Evolutionary conservation across 2,113 vertebrate genomes (phyloP).

Genomic region (Rana temporaria): DNA sequence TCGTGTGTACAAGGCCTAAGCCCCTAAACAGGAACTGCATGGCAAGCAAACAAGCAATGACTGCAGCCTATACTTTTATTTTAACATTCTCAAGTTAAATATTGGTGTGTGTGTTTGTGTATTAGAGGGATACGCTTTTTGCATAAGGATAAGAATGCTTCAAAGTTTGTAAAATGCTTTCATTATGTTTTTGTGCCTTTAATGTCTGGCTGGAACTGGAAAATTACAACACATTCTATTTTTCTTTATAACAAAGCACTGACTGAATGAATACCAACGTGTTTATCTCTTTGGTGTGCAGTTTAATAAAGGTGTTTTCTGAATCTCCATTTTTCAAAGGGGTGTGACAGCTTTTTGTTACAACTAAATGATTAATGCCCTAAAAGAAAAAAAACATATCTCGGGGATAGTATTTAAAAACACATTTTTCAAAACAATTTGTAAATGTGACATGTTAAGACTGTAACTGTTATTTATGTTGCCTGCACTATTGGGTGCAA

Average conservation of each 20-base stretch:
- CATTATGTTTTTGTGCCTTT: too few relatives aligned
- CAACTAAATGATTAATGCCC: background rate
- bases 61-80: too few relatives aligned
- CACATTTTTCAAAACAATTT: background rate
- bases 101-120: too few relatives aligned
- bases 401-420: background rate
- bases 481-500: background rate
- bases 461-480: background rate
- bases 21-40: too few relatives aligned
- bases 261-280: background rate
- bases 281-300: background rate
- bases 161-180: too few relatives aligned
- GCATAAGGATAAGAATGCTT: too few relatives aligned
- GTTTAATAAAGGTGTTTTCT: background rate
- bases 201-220: background rate
- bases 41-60: too few relatives aligned
- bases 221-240: background rate
- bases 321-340: background rate
- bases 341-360: constrained; percentile 6
- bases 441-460: background rate
- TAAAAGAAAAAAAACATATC: background rate
- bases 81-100: too few relatives aligned
- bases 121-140: too few relatives aligned
- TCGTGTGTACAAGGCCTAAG: too few relatives aligned
- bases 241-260: background rate